Percentiles rank a stretch among this genome's conserved stretches.
Conservation (phyloP, 2,113 vertebrate genomes). For the Brachyistius frenatus region DNA sequence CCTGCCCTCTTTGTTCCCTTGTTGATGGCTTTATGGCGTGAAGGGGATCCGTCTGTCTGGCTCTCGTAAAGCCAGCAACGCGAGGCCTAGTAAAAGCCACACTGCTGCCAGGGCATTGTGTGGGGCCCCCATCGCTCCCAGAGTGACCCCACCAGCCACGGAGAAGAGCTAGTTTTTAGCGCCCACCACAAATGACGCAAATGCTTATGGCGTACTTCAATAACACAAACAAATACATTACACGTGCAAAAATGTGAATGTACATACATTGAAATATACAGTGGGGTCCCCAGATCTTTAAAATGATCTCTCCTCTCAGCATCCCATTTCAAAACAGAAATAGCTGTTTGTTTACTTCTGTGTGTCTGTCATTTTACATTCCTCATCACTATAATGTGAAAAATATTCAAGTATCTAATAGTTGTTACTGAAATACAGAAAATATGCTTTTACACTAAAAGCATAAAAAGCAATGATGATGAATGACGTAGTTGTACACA, state of each 20-base stretch:
- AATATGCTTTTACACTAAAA: background rate
- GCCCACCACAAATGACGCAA: conserved; percentile 24
- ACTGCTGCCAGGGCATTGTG: conserved; percentile 80
- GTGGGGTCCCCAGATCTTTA: no score
- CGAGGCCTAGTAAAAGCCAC: conserved; percentile 78
- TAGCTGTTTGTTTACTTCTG: no score
- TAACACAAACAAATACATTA: background rate
- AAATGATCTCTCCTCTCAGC: no score
- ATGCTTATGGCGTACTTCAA: background rate
- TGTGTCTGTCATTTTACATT: no score
- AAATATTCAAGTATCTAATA: no score
- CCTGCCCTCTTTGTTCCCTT: conserved; percentile 84
- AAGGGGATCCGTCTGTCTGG: conserved; percentile 82
- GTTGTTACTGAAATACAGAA: no score
- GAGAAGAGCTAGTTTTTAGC: conserved; percentile 41
- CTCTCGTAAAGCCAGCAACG: conserved; percentile 81
- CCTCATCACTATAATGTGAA: no score
- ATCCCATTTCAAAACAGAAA: no score
- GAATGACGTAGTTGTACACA: background rate
- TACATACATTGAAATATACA: background rate
- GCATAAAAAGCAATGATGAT: background rate
- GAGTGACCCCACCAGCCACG: conserved; percentile 68
- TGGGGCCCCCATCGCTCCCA: conserved; percentile 65
- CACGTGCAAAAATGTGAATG: background rate
- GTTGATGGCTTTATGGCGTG: conserved; percentile 84